Conservation (phyloP, 1,140 invertebrate genomes). For the Ditylenchus dipsaci region DNA sequence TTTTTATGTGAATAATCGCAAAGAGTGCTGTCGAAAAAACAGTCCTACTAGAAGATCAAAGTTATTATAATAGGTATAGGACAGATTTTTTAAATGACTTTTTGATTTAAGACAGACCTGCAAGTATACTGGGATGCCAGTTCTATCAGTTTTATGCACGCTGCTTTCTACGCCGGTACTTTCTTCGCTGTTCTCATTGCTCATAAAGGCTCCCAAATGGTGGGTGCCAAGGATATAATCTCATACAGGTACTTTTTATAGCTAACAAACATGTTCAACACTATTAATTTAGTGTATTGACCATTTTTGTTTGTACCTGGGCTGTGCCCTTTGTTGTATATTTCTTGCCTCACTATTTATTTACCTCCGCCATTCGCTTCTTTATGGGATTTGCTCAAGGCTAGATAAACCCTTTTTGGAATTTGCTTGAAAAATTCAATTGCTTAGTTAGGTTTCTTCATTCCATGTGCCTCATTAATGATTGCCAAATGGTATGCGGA, state of each 20-base stretch:
- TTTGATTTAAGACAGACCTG: not conserved
- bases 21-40: too few species aligned
- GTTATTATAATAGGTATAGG: too few species aligned
- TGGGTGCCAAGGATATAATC: constrained; percentile 19
- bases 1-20: too few species aligned
- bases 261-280: too few species aligned
- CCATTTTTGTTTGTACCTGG: constrained; percentile 17
- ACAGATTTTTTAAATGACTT: too few species aligned
- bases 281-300: not conserved
- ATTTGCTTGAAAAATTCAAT: too few species aligned
- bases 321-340: constrained; percentile 21
- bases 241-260: not conserved
- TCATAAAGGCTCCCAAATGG: constrained; percentile 14
- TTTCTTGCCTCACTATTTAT: constrained; percentile 18
- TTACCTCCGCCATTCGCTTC: constrained; percentile 21
- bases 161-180: constrained; percentile 12
- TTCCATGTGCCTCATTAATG: constrained; percentile 20
- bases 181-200: constrained; percentile 22
- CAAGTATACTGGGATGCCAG: constrained; percentile 22
- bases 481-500: constrained; percentile 30
- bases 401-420: too few species aligned
- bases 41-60: too few species aligned
- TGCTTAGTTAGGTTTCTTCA: constrained; percentile 23
- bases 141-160: constrained; percentile 18
- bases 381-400: constrained; percentile 25